Percentiles rank a stretch among this genome's conserved stretches.
These are phyloP conservation scores for Chymomyza amoena DNA, from an alignment of 2,888 invertebrate species.

Conservation along the genomic window DNA sequence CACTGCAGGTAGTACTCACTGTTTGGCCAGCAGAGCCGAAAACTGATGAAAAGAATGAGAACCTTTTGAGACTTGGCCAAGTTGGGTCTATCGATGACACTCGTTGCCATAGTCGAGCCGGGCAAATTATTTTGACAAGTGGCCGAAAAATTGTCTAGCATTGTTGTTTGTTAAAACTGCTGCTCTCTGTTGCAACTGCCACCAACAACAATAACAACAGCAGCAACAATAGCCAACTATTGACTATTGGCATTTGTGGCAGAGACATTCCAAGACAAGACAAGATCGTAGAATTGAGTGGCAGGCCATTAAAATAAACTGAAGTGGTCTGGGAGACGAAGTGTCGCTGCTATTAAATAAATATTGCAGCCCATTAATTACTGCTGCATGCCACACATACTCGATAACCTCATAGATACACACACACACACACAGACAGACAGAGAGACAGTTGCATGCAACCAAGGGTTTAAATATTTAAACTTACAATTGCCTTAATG, in stretches of 20 bases:
- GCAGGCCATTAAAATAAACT: conserved; percentile 55
- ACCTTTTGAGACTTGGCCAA: conserved; percentile 39
- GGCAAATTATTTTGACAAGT: conserved; percentile 72
- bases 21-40: conserved; percentile 40
- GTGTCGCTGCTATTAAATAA: conserved; percentile 57
- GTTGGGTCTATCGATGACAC: neutral
- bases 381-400: conserved; percentile 53
- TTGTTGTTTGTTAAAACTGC: conserved; percentile 41
- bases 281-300: conserved; percentile 37
- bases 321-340: conserved; percentile 45
- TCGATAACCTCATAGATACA: conserved; percentile 22
- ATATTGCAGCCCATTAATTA: conserved; percentile 66
- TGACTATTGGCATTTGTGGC: neutral
- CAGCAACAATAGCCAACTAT: conserved; percentile 36
- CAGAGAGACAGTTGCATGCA: neutral
- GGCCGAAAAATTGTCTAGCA: conserved; percentile 69
- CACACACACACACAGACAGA: conserved; percentile 1
- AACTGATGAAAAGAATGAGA: conserved; percentile 21
- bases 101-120: conserved; percentile 22
- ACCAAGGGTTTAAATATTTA: conserved; percentile 11
- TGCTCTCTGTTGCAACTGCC: neutral
- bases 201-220: neutral
- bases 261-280: neutral
- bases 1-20: conserved; percentile 56
- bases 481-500: neutral